A percentile compares a stretch with the other conserved stretches of the same genome.
Evolutionary conservation across 2,888 invertebrate species (phyloP).

Genomic region (Cotesia congregata): DNA sequence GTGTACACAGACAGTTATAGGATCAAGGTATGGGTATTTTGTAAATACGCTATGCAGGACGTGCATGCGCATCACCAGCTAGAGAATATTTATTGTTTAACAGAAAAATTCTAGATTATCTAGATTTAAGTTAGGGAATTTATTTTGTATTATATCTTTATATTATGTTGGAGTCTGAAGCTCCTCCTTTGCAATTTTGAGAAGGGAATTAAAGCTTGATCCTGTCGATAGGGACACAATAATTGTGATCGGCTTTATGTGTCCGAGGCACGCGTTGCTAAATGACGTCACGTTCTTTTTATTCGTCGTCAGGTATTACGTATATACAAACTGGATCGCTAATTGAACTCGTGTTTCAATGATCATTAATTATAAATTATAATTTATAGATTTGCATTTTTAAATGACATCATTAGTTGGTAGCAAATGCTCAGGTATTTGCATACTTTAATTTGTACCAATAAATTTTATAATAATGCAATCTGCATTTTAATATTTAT

Average conservation of each 20-base stretch:
- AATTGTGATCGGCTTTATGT: not conserved
- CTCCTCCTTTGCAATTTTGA: too few relatives aligned
- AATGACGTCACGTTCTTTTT: slow-evolving; percentile 61
- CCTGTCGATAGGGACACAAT: too few relatives aligned
- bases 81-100: not conserved
- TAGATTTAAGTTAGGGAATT: too few relatives aligned
- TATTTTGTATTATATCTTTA: too few relatives aligned
- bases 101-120: not conserved
- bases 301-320: slow-evolving; percentile 54
- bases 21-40: slow-evolving; percentile 23
- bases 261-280: slow-evolving; percentile 62
- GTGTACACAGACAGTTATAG: not conserved
- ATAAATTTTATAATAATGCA: too few relatives aligned
- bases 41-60: not conserved
- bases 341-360: not conserved
- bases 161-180: too few relatives aligned
- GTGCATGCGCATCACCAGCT: not conserved
- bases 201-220: too few relatives aligned
- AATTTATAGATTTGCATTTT: not conserved
- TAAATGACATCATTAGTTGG: not conserved
- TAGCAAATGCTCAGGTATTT: not conserved
- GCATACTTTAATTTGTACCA: not conserved
- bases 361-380: not conserved
- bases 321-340: not conserved
- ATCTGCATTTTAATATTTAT: too few relatives aligned